phyloP scores from a whole-genome alignment of 1,140 invertebrate species.

The Megalonaias nervosa region DNA sequence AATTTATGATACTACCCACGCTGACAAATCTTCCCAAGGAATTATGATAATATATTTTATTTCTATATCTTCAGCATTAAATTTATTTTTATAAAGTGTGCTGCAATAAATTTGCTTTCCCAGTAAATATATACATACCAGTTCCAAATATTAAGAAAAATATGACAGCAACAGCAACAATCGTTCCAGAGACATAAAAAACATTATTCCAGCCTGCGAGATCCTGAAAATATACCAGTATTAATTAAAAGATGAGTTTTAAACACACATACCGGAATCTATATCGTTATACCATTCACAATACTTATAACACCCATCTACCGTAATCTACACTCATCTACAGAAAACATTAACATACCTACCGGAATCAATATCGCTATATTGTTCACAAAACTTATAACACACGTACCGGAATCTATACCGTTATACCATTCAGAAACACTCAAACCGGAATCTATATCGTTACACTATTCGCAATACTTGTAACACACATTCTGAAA shows the following conservation, averaged over 20 bases:
- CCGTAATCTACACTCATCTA: no score
- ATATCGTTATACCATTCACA: background rate
- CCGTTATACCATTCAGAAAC: background rate
- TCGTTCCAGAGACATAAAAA: slow-evolving; percentile 54
- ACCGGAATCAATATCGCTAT: no score
- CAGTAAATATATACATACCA: slow-evolving; percentile 35
- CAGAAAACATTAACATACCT: no score
- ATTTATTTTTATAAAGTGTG: background rate
- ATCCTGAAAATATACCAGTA: slow-evolving; percentile 6
- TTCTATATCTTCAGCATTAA: background rate
- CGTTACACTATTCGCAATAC: background rate
- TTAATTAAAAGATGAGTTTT: slow-evolving; percentile 5
- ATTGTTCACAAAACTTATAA: slow-evolving; percentile 25
- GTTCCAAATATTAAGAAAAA: slow-evolving; percentile 57
- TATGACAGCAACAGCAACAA: slow-evolving; percentile 43
- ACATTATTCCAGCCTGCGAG: slow-evolving; percentile 50
- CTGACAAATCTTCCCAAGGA: no score
- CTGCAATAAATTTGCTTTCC: background rate
- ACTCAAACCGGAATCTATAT: background rate
- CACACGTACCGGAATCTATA: background rate
- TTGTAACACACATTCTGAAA: background rate
- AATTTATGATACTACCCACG: no score
- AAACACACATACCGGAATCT: background rate
- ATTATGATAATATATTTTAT: no score
- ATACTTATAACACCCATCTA: background rate